Percentiles rank a stretch among this genome's conserved stretches.
Conservation (phyloP, 35 echinoderm and acorn worm species). For the Eucidaris tribuloides region DNA sequence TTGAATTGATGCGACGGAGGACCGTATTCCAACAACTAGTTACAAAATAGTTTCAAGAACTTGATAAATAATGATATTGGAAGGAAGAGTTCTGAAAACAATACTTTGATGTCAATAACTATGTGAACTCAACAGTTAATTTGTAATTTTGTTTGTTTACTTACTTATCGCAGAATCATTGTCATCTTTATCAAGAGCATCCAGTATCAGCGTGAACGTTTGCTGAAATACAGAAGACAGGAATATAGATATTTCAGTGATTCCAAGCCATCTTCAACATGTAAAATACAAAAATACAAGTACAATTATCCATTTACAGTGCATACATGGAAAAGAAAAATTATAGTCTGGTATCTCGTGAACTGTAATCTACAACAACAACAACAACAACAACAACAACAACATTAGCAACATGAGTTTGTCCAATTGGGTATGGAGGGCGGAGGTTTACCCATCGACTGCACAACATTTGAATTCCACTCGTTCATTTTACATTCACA, state of each 20-base stretch:
- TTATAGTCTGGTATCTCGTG: background rate
- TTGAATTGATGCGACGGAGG: no score
- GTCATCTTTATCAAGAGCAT: slow-evolving; percentile 19
- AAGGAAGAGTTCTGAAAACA: background rate
- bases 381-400: background rate
- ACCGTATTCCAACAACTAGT: no score
- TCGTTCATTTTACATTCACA: no score
- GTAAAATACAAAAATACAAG: background rate
- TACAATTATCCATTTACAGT: background rate
- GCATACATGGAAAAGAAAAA: background rate
- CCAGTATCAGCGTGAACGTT: slow-evolving; percentile 76
- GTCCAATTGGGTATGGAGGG: no score
- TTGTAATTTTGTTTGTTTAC: background rate
- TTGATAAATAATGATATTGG: background rate
- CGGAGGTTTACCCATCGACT: no score
- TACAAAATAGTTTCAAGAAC: background rate
- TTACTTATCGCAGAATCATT: background rate
- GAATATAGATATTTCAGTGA: no score
- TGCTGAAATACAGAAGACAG: no score
- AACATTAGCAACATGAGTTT: no score
- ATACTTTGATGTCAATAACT: background rate
- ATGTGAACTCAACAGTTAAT: background rate
- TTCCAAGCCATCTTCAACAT: background rate
- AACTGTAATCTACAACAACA: background rate
- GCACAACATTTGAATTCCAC: no score